Conservation (phyloP, 2,888 invertebrate genomes). For the Didymodactylos carnosus region DNA sequence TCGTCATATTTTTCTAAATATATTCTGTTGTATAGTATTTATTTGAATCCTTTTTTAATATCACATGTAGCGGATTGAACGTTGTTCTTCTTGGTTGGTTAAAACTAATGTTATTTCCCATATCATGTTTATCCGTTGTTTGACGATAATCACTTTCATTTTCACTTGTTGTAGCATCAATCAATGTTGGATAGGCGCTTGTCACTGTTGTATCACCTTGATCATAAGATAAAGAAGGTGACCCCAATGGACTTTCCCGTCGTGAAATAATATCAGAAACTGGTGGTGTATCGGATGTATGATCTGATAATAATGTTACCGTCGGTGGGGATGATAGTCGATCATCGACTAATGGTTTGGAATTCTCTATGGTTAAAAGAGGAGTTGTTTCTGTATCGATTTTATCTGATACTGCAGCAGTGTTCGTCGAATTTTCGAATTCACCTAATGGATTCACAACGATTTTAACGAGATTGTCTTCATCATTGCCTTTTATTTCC, state of each 20-base stretch:
- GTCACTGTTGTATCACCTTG: neutral
- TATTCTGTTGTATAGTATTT: neutral
- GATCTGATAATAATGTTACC: too few species aligned
- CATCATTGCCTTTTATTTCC: too few species aligned
- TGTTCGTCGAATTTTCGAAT: neutral
- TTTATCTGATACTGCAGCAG: neutral
- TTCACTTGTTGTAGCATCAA: neutral
- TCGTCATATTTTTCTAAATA: too few species aligned
- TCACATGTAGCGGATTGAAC: neutral
- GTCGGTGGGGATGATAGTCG: too few species aligned
- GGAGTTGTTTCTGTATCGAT: neutral
- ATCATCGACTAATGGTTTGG: too few species aligned
- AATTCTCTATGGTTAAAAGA: too few species aligned
- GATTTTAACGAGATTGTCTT: neutral
- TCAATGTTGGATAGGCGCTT: neutral
- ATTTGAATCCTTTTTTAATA: neutral
- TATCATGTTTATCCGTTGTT: neutral
- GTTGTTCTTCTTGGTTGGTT: too few species aligned
- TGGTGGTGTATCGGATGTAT: too few species aligned
- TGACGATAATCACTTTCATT: neutral
- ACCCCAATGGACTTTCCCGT: too few species aligned
- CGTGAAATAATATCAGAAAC: too few species aligned
- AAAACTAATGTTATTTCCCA: too few species aligned
- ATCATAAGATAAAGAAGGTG: too few species aligned
- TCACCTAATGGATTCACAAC: neutral